A percentile compares a stretch with the other conserved stretches of the same genome.
Conservation (phyloP, 1,140 invertebrate genomes). For the Drosophila persimilis region DNA sequence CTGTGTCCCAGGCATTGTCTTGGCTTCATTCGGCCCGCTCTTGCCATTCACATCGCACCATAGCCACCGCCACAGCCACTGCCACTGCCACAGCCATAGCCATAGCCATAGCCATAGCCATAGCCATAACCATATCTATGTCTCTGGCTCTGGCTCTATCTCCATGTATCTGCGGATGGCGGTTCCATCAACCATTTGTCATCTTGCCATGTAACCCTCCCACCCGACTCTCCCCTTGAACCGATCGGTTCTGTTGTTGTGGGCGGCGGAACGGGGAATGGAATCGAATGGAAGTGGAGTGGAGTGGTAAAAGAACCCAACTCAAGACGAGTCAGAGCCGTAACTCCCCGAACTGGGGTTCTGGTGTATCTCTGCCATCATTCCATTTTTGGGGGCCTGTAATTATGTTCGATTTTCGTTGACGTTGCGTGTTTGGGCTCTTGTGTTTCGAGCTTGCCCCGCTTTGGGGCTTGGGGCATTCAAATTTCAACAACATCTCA, state of each 20-base stretch:
- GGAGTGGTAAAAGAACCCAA: slow-evolving; percentile 10
- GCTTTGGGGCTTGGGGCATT: slow-evolving; percentile 33
- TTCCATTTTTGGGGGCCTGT: slow-evolving; percentile 31
- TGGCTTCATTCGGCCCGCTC: background rate
- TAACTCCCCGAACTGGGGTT: background rate
- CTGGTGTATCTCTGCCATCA: no score
- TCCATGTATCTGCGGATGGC: slow-evolving; percentile 25
- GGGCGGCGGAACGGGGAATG: slow-evolving; percentile 33
- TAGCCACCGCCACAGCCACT: background rate
- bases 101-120: slow-evolving; percentile 6
- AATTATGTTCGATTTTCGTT: slow-evolving; percentile 37
- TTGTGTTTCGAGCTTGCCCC: background rate
- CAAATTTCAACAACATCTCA: slow-evolving; percentile 69
- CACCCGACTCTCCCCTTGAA: background rate
- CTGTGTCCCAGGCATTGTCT: slow-evolving; percentile 32
- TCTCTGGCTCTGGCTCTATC: background rate
- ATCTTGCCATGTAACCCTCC: slow-evolving; percentile 27
- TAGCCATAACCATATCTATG: slow-evolving; percentile 3
- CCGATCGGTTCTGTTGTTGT: slow-evolving; percentile 15
- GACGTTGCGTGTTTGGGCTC: slow-evolving; percentile 6
- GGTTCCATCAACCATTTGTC: slow-evolving; percentile 51
- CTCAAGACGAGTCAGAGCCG: slow-evolving; percentile 15
- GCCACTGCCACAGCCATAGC: slow-evolving; percentile 4
- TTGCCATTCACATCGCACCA: slow-evolving; percentile 17
- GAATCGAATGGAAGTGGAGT: slow-evolving; percentile 29